A percentile compares a stretch with the other conserved stretches of the same genome.
Conservation (phyloP, 2,113 vertebrate species). For the Chelonoidis abingdonii region DNA sequence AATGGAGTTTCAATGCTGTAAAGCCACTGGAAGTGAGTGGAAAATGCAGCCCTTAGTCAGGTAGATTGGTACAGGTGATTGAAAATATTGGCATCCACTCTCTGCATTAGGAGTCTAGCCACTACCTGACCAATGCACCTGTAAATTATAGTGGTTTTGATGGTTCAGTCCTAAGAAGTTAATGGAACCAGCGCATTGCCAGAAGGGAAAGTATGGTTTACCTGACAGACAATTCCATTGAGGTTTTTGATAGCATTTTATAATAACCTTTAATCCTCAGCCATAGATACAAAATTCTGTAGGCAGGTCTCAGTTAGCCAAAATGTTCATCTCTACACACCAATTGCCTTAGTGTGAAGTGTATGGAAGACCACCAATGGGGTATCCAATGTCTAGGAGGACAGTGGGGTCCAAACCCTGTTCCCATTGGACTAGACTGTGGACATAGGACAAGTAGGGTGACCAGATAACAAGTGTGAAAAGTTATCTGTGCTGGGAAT, state of each 20-base stretch:
- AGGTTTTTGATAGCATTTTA: neutral
- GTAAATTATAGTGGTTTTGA: neutral
- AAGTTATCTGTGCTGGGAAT: neutral
- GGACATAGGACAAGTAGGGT: neutral
- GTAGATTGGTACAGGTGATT: neutral
- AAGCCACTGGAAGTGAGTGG: neutral
- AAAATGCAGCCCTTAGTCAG: neutral
- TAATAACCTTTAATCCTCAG: neutral
- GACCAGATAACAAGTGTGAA: neutral
- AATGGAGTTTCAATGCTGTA: neutral
- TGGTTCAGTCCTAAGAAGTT: neutral
- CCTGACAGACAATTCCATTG: accelerated
- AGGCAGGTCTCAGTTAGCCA: neutral
- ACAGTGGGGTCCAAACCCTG: accelerated
- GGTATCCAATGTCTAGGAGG: neutral
- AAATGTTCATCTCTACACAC: neutral
- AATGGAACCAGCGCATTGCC: neutral
- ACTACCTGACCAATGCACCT: neutral
- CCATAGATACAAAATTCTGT: neutral
- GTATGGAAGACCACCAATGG: neutral
- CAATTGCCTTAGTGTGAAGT: neutral
- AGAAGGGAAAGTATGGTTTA: neutral
- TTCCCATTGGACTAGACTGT: neutral
- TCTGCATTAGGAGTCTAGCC: constrained; percentile 2
- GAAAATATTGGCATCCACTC: neutral